Evolutionary conservation across 1,140 invertebrate genomes (phyloP).

Genomic region (Capitella teleta): DNA sequence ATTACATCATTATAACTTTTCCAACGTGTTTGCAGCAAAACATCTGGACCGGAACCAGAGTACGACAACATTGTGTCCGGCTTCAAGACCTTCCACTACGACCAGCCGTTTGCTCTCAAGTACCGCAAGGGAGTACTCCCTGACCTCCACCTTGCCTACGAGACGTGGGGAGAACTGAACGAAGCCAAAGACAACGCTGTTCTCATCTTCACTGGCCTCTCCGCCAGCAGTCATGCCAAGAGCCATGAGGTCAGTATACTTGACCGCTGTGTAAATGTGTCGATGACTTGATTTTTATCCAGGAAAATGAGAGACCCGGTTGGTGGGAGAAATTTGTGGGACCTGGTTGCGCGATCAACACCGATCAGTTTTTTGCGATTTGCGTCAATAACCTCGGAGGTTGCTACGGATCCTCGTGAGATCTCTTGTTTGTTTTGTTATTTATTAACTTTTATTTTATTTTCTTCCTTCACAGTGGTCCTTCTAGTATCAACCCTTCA

Average conservation of each 20-base stretch:
- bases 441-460: not conserved
- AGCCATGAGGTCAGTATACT: constrained; percentile 19
- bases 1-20: no score
- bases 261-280: not conserved
- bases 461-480: constrained; percentile 29
- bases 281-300: not conserved
- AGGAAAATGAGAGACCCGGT: constrained; percentile 32
- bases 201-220: constrained; percentile 36
- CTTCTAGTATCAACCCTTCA: constrained; percentile 33
- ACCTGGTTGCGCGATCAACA: constrained; percentile 39
- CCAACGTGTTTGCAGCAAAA: not conserved
- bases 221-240: constrained; percentile 39
- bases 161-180: constrained; percentile 42
- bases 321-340: constrained; percentile 45
- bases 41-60: constrained; percentile 35
- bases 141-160: constrained; percentile 36
- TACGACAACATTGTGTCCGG: constrained; percentile 34
- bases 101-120: constrained; percentile 29
- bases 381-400: constrained; percentile 41
- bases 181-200: constrained; percentile 35
- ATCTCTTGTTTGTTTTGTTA: not conserved
- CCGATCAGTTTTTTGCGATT: constrained; percentile 41
- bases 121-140: constrained; percentile 30
- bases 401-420: constrained; percentile 39
- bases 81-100: constrained; percentile 23